Evolutionary conservation across 2,113 vertebrate species (phyloP).

Genomic region (Saimiri boliviensis): DNA sequence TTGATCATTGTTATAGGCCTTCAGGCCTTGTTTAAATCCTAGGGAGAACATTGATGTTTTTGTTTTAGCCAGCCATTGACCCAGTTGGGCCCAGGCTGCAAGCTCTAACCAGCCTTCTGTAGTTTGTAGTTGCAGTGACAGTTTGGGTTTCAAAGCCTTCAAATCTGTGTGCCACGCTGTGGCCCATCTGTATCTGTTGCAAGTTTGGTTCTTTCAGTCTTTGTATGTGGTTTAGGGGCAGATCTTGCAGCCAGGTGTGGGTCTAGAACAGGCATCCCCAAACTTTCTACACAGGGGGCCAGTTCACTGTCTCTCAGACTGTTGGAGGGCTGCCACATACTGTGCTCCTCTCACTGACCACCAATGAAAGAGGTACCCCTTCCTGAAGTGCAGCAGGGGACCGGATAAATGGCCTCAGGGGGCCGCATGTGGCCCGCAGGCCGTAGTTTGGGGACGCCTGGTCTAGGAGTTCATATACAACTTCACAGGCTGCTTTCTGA

Average conservation of each 20-base stretch:
- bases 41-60: not conserved
- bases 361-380: too few relatives aligned
- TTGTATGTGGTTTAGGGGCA: not conserved
- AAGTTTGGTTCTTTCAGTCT: not conserved
- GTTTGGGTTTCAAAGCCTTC: not conserved
- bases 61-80: not conserved
- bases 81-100: not conserved
- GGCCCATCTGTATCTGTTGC: not conserved
- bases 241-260: not conserved
- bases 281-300: too few relatives aligned
- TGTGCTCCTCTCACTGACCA: too few relatives aligned
- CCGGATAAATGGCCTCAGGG: too few relatives aligned
- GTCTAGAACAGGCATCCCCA: too few relatives aligned
- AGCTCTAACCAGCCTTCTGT: not conserved
- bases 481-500: not conserved
- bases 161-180: not conserved
- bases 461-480: rapidly evolving
- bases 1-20: not conserved
- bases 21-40: not conserved
- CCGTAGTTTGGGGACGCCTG: too few relatives aligned
- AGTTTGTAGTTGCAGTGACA: not conserved
- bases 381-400: too few relatives aligned
- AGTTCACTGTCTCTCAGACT: too few relatives aligned
- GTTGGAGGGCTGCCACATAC: too few relatives aligned
- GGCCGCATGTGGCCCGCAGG: too few relatives aligned